Base-by-base conservation (phyloP, 2,797 vertebrate genomes). In the Gadopsis bispinosus region DNA sequence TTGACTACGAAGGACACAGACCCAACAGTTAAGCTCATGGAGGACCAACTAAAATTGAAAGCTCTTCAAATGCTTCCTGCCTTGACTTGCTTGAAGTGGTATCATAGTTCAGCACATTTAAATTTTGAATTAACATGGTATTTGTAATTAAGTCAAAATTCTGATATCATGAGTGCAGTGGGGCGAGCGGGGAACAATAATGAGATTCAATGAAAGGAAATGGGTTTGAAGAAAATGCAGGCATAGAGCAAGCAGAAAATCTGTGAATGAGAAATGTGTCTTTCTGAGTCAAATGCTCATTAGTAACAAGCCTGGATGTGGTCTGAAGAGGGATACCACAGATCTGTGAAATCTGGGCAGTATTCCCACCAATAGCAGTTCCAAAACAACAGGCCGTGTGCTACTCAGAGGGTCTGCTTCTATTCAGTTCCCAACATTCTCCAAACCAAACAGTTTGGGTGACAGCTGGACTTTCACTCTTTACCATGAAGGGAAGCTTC, bases 401-500 rank as follows among this genome's bases (percentile, higher is more conserved):
- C 71, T 62, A 65, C 65, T 60, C 83, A 68, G 62, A 69, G 85
- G 75, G 68, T 63, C 83, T 45, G 84, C 79, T 69, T 86, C 76
- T 39, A 75, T 84, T 90, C 83, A 43, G 45, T 62, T 83, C 73
- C 69, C 69, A 55, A 83, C 60, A 83, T 81, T 77, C 76, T 89
- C 87, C 85, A 88, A 89, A 87, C 58, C 78, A 89, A 91, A 92
- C 87, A 86, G 83, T 88, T 86, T 84, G 81, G 83, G 77, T 58
- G 81, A 91, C 92, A 94, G 93, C 91, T 93, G 93, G 90, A 90
- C 85, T 86, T 88, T 88, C 88, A 77, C 81, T 92, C 80, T 79
- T 72, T 37, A 80, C 69, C 71, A 77, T 58, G 67, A 85, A 83
- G 62, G 41, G 75, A 70, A 66, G 76, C 59, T 83, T 79, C 45